Percentiles rank a stretch among this genome's conserved stretches.
phyloP scores from a whole-genome alignment of 2,888 invertebrate genomes.

The Marronus borbonicus region DNA sequence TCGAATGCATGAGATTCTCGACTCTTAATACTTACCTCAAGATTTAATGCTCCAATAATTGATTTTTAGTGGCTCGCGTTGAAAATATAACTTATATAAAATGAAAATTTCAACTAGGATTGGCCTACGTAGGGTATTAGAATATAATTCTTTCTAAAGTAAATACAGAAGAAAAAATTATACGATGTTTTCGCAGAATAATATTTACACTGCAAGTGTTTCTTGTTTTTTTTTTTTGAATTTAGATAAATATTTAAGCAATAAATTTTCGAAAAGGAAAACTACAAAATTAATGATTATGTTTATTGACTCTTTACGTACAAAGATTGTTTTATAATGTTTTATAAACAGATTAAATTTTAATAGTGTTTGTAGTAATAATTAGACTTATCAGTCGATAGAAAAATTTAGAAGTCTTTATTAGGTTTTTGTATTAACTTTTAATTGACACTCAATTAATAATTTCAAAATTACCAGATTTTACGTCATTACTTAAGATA shows the following conservation, averaged over 20 bases:
- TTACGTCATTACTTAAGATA: too few species aligned
- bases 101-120: not conserved
- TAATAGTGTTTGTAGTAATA: constrained; percentile 1
- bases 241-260: constrained; percentile 30
- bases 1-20: constrained; percentile 21
- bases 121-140: not conserved
- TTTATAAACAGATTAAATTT: constrained; percentile 1
- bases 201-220: constrained; percentile 26
- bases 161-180: constrained; percentile 25
- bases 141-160: constrained; percentile 20
- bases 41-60: not conserved
- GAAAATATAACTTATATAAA: not conserved
- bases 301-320: constrained; percentile 8
- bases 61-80: not conserved
- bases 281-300: constrained; percentile 38
- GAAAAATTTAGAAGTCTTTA: too few species aligned
- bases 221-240: constrained; percentile 15
- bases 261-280: constrained; percentile 37
- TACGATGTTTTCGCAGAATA: constrained; percentile 28
- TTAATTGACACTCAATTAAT: too few species aligned
- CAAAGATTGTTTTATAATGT: constrained; percentile 15
- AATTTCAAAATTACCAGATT: too few species aligned
- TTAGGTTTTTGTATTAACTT: too few species aligned
- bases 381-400: not conserved
- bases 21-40: not conserved